Conservation (phyloP, 2,113 vertebrate species). For the Indicator maculatus region DNA sequence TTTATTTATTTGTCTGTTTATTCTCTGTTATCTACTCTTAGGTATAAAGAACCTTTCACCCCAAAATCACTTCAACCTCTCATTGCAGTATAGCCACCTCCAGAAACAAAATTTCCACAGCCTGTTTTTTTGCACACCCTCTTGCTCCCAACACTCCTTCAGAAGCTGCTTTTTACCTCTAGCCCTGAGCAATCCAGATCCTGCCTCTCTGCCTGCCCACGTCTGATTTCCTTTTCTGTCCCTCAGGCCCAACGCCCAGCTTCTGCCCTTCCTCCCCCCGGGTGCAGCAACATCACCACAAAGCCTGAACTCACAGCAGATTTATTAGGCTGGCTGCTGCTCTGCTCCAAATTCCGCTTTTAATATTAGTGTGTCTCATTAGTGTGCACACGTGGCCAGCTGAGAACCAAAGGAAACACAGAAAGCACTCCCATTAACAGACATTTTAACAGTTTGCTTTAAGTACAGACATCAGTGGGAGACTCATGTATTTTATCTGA, state of each 20-base stretch:
- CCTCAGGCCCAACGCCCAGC: not conserved
- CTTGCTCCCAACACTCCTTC: not conserved
- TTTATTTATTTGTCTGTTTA: not conserved
- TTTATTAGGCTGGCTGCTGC: constrained; percentile 31
- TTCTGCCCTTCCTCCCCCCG: not conserved
- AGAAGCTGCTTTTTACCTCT: not conserved
- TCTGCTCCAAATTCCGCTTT: not conserved
- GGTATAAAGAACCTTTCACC: not conserved
- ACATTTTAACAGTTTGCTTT: not conserved
- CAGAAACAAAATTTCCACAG: not conserved
- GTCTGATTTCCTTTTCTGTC: not conserved
- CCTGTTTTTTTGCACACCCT: not conserved
- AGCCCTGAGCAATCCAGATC: not conserved
- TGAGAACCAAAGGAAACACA: not conserved
- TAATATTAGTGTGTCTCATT: not conserved
- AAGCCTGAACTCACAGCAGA: not conserved
- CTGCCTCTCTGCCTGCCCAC: not conserved
- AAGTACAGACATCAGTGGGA: not conserved
- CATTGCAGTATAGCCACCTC: not conserved
- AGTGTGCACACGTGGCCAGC: not conserved
- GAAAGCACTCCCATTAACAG: not conserved
- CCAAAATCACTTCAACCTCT: not conserved
- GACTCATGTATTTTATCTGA: constrained; percentile 42
- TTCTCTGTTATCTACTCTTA: not conserved
- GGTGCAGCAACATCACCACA: not conserved